These are phyloP conservation scores for Pangasius sanitwongsei DNA, from an alignment of 2,797 vertebrate species.

Conservation along the genomic window DNA sequence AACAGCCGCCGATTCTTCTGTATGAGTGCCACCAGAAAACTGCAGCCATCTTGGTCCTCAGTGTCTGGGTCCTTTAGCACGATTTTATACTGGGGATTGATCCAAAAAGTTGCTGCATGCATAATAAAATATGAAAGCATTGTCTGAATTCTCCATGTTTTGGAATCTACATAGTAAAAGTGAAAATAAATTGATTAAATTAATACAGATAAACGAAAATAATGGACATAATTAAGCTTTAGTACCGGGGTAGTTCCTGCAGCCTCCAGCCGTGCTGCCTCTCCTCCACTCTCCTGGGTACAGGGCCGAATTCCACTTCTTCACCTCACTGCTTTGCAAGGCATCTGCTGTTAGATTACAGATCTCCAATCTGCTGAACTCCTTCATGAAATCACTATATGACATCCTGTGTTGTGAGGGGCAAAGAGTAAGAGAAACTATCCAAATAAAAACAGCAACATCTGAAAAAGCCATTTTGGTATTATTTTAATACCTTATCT, in stretches of 20 bases:
- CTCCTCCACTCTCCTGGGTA: constrained; percentile 76
- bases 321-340: constrained; percentile 67
- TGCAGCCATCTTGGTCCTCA: constrained; percentile 73
- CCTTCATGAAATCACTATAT: constrained; percentile 77
- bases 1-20: constrained; percentile 81
- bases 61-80: constrained; percentile 73
- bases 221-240: neutral
- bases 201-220: neutral
- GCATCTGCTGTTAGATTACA: constrained; percentile 85
- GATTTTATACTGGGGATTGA: constrained; percentile 86
- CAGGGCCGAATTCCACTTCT: constrained; percentile 79
- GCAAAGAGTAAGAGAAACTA: neutral
- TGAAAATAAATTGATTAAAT: neutral
- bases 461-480: neutral
- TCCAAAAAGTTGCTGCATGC: constrained; percentile 82
- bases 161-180: neutral
- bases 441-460: neutral
- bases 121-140: neutral
- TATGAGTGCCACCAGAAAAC: constrained; percentile 83
- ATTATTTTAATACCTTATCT: neutral
- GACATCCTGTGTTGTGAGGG: constrained; percentile 75
- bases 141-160: neutral
- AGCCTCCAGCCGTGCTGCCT: constrained; percentile 65
- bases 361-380: constrained; percentile 83
- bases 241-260: constrained; percentile 61